Conservation (phyloP, 2,888 invertebrate genomes). For the Cryptus armator region DNA sequence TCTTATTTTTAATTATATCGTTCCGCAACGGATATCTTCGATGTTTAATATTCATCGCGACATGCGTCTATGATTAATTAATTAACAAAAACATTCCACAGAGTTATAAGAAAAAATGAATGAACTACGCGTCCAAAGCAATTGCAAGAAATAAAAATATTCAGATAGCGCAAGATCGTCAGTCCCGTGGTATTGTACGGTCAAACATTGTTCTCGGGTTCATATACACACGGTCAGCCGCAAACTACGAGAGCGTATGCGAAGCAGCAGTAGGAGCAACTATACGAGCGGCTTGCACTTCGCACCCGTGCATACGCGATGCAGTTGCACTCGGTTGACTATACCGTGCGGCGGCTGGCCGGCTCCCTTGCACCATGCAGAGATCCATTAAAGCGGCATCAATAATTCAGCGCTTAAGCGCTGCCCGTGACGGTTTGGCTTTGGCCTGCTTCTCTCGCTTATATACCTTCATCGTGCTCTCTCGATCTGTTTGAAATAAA, state of each 20-base stretch:
- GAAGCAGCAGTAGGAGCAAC: constrained; percentile 38
- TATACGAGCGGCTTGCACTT: constrained; percentile 62
- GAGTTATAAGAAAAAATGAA: neutral
- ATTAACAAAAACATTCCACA: neutral
- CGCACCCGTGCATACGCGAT: constrained; percentile 70
- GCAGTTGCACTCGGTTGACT: constrained; percentile 57
- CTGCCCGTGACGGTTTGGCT: constrained; percentile 71
- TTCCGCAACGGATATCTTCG: too few relatives aligned
- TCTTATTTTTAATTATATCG: too few relatives aligned
- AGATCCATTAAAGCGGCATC: constrained; percentile 77
- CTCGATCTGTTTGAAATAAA: constrained; percentile 53
- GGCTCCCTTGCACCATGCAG: constrained; percentile 57
- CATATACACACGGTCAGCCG: constrained; percentile 52
- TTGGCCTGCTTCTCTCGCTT: constrained; percentile 50
- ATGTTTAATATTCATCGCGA: too few relatives aligned
- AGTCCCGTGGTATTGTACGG: constrained; percentile 41
- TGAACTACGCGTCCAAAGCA: neutral
- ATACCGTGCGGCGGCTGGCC: constrained; percentile 35
- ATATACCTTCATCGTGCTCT: constrained; percentile 36
- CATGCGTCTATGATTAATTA: too few relatives aligned
- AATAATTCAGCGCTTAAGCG: constrained; percentile 77
- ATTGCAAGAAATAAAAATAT: neutral
- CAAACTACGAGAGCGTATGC: constrained; percentile 44
- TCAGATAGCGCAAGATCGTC: constrained; percentile 7
- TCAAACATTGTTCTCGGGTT: constrained; percentile 39